Evolutionary conservation across 1,140 invertebrate genomes (phyloP), one percentile per base, ranked within the genome.

Genomic region (Drosophila mayri): DNA sequence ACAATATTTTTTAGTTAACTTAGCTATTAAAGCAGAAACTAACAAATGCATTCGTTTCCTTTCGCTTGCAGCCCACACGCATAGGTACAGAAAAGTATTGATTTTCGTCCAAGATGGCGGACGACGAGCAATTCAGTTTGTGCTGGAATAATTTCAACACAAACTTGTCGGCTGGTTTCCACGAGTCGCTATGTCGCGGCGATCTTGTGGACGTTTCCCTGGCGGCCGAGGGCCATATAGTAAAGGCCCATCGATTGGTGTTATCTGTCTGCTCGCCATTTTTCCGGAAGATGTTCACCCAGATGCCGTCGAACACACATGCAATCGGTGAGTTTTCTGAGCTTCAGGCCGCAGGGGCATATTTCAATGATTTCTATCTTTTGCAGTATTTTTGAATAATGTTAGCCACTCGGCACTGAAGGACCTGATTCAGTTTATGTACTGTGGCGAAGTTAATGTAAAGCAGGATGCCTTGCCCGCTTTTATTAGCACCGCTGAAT

Each of bases 181-280:
- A 96, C 83, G 95, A 95, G 83, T 94, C 96, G 85, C 93, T 97
- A 85, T 95, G 95, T 82, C 95, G 95, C 91, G 96, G 96, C 81
- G 95, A 96, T 90, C 93, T 97, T 83, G 96, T 97, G 72, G 96
- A 97, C 91, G 96, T 97, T 75, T 97, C 96, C 12, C 93, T 97
- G 78, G 96, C 96, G 68, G 96, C 96, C 81, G 96, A 97, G 92
- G 96, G 96, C 74, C 94, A 95, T 77, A 95, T 96, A 88, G 93
- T 97, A 54, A 96, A 96, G 93, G 96, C 96, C 75, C 96, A 97
- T 93, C 96, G 96, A 93, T 93, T 97, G 91, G 96, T 97, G 85
- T 93, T 98, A 72, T 97, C 96, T 72, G 96, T 97, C 73, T 97
- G 97, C 93, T 97, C 96, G 92, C 96, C 96, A 43, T 97, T 97